Base-by-base conservation (phyloP, 1,140 invertebrate species). In the Drosophila persimilis region DNA sequence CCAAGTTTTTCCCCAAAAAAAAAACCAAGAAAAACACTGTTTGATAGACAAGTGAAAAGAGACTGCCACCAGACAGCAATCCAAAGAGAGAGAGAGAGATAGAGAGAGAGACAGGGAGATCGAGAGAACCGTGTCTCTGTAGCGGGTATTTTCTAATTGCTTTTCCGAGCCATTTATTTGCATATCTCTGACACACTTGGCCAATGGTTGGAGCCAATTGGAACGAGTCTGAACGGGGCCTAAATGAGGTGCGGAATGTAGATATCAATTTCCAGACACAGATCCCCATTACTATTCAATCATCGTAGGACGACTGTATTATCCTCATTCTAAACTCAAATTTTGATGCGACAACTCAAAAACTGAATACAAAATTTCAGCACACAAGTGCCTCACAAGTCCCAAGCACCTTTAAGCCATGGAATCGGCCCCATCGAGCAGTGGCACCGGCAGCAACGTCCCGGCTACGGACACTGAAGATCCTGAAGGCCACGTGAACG, bases 81-180 rank as follows among this genome's bases (percentile, higher is more conserved):
- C 26, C 26, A 71, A 66, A 48, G 50, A 53, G 53, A 13, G 39
- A 41, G 11, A 55, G 22, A 15, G 39, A 13, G 39, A 41, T 6
- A 55, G 22, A 15, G 39, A 22, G 8, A 44, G 20, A 22, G 53
- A 55, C 22, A 9, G 53, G 26, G 53, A 44, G 13, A n/a, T 50
- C 50, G 65, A 48, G 48, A 47, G 43, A 63, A 45, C 57, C 53
- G 53, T 50, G 29, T 29, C 29, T 44, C 50, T 73, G 64, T 64
- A 81, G 70, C 79, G 70, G 78, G 69, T 73, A 73, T 77, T 74
- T 83, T 74, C 64, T 75, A 83, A 84, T 84, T 79, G 67, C 74
- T 59, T 74, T 39, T 53, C 39, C 39, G 44, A 65, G 71, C 22
- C 35, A 74, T 74, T 74, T 58, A 48, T 60, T 64, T 73, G 31